Base-by-base conservation (phyloP, 2,888 invertebrate genomes). In the Alitta virens region DNA sequence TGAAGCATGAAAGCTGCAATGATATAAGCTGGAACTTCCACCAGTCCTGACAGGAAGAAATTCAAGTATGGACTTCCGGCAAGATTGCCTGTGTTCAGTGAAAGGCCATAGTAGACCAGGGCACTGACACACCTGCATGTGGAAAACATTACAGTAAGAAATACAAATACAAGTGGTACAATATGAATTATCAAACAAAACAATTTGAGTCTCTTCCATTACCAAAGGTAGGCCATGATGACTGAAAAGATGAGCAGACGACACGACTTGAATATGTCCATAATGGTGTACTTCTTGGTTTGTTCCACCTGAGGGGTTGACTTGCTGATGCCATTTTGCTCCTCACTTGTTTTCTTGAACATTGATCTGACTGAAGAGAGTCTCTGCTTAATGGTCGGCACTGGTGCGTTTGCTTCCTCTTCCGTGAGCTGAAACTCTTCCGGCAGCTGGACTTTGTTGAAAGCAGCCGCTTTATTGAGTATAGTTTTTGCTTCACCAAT, bases 11-110 rank as follows among this genome's bases (percentile, higher is more conserved):
- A 53, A 9, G 54, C 54, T 14, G 54, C 33, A 5, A 63, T 21
- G 25, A 65, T 26, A 42, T 59, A 63, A n/a, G 65, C 60, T 2
- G 65, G 65, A 2, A 65, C 27, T 26, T 65, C 65, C 26, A 65
- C 65, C 12, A 43, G 26, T 18, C 62, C 65, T 9, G 51, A 56
- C 23, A 63, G 50, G 46, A 63, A 55, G 51, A 63, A 65, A 54
- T 63, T 65, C 38, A 65, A 27, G 60, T 62, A 65, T 12, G 46
- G 52, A 23, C 60, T 55, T 2, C 63, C 65, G 14, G 60, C 63
- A 26, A 65, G 27, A 18, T 42, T 56, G 14, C 58, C 57, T 2
- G 65, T 59, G 53, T 54, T 59, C 26, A 65, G 49, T 1, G 63
- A 59, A 33, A 65, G 56, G 1, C 63, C 65, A 42, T 63, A 65